Base-by-base conservation (phyloP, 1,140 invertebrate genomes). In the Bombus soroeensis region DNA sequence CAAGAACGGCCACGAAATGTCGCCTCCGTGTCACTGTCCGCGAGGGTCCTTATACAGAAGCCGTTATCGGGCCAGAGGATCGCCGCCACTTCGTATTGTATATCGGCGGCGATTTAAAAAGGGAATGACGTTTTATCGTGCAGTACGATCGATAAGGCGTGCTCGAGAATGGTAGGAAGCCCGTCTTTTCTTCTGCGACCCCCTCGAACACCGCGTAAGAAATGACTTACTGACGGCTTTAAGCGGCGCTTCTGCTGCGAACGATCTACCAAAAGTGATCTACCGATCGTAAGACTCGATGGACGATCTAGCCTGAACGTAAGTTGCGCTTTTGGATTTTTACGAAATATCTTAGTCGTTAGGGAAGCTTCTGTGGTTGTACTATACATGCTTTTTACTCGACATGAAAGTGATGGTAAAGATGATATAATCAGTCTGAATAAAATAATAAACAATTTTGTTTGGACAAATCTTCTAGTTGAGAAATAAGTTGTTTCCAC, bases 41-140 rank as follows among this genome's bases (percentile, higher is more conserved):
- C 79, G 76, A 62, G 53, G 75, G 81, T 18, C 74, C 78, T 57
- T 81, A 81, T 73, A 73, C 74, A 77, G 74, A 59, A 66, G 73
- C 62, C 47, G 59, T 86, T 89, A 89, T 89, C 88, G 70, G 74
- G 12, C 13, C 83, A 10, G 47, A 18, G 43, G 68, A 89, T 89
- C 88, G 79, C 62, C 79, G 78, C 77, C 87, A 88, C 87, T 88
- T 88, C 78, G 88, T 85, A 77, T 71, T 79, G 75, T 85, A 62
- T 78, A 88, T 86, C 70, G 82, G 79, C 83, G 83, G 79, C 87
- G 88, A 89, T 89, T 89, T 89, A 89, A 89, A 89, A 89, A 86
- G 88, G 62, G 85, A 83, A 82, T 62, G 83, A 88, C 64, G 75
- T 79, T 86, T 86, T 89, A 89, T 89, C 88, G 75, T 47, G 64